A percentile compares a stretch with the other conserved stretches of the same genome.
phyloP scores from a whole-genome alignment of 2,797 vertebrate species.

The Chelon labrosus region DNA sequence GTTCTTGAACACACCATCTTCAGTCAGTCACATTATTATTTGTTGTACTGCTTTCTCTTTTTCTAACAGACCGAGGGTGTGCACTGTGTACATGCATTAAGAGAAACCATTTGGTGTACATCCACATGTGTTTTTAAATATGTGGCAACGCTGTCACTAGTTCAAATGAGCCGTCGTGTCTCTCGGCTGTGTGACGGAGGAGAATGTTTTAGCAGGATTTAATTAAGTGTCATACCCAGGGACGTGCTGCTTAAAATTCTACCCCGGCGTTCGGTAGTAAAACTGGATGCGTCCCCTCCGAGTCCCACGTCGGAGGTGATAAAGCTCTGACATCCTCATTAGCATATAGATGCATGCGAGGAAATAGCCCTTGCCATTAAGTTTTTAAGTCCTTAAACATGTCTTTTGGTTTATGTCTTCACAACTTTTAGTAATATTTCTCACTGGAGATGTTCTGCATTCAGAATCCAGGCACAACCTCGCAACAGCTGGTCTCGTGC shows the following conservation, averaged over 20 bases:
- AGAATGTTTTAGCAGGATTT: not conserved
- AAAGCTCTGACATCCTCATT: not conserved
- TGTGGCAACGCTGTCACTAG: not conserved
- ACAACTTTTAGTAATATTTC: not conserved
- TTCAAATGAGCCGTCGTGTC: not conserved
- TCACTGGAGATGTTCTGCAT: not conserved
- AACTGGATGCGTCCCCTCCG: constrained; percentile 1
- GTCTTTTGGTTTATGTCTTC: not conserved
- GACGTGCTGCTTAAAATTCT: not conserved
- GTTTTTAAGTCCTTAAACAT: not conserved
- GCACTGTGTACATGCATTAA: too few species aligned
- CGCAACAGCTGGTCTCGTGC: constrained; percentile 20
- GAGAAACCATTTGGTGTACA: not conserved
- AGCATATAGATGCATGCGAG: constrained; percentile 1
- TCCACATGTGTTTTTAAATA: not conserved
- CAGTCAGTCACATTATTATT: too few species aligned
- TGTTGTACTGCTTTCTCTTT: not conserved
- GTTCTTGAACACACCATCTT: too few species aligned
- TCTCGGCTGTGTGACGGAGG: not conserved
- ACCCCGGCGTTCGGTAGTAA: not conserved
- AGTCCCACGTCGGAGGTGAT: not conserved
- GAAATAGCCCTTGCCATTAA: not conserved
- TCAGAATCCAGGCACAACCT: not conserved
- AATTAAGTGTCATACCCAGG: not conserved
- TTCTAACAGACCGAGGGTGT: not conserved